Base-by-base conservation (phyloP, 2,888 invertebrate species). In the Balanococcus diminutus region DNA sequence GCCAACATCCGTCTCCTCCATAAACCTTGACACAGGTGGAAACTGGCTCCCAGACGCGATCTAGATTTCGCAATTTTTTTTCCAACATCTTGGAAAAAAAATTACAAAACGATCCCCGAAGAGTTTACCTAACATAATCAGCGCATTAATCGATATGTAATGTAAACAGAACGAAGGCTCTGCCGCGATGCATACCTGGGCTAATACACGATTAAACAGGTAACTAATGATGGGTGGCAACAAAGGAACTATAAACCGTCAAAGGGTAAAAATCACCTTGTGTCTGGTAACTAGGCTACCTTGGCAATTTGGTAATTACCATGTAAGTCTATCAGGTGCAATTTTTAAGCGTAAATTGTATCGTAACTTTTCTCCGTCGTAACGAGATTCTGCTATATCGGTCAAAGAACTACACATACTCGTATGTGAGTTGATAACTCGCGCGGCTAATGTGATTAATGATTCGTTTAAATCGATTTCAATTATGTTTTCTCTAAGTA, bases 261-360 rank as follows among this genome's bases (percentile, higher is more conserved):
- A 67, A 75, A 75, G 75, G 75, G 75, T 32, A 19, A 19, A 75
- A 75, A 75, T 75, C n/a, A 75, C 75, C 75, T 75, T 75, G 75
- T 32, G 28, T 51, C 19, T 2, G 9, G 25, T 28, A 75, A 75
- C 75, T 32, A n/a, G 75, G 75, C 75, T 32, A 75, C 75, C 75
- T 75, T 75, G 75, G 75, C 31, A 75, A 32, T 75, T 75, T 11
- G 75, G 75, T 75, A 75, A 75, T 75, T 75, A 75, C 75, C 31
- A 75, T 28, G 67, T 67, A 67, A 14, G n/a, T 51, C n/a, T 51
- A 75, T 32, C 75, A 75, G 36, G 75, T 75, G 75, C 75, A 75
- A 75, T 75, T 75, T 75, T 67, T 0, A 51, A 51, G 61, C 8
- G 11, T 67, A 67, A 67, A 51, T 51, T 51, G 51, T 75, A 32